phyloP scores from a whole-genome alignment of 2,797 vertebrate species.

The Characodon lateralis region DNA sequence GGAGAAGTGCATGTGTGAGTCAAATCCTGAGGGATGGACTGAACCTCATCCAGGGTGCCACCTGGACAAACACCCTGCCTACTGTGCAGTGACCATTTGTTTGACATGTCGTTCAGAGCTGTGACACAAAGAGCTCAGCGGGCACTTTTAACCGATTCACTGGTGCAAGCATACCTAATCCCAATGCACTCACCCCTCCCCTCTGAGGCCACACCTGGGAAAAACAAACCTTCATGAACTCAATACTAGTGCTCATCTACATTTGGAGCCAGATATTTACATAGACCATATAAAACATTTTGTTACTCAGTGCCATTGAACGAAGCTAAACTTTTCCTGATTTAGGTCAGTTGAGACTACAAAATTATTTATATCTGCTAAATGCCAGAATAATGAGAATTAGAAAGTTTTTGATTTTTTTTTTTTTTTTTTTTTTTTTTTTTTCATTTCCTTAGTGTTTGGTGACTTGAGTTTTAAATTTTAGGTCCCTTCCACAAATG shows the following conservation, averaged over 20 bases:
- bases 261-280: neutral
- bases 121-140: conserved; percentile 48
- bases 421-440: neutral
- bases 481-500: neutral
- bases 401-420: too few relatives aligned
- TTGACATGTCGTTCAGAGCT: conserved; percentile 45
- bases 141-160: conserved; percentile 31
- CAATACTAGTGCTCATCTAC: conserved; percentile 37
- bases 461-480: neutral
- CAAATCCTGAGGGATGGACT: conserved; percentile 65
- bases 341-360: neutral
- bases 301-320: neutral
- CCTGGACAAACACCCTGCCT: conserved; percentile 50
- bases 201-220: conserved; percentile 47
- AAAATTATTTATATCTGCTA: neutral
- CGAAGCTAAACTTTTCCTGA: neutral
- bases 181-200: conserved; percentile 19
- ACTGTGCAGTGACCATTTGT: conserved; percentile 45
- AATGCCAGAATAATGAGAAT: neutral
- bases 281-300: too few relatives aligned
- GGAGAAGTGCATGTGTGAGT: conserved; percentile 75
- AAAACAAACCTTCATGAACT: conserved; percentile 40
- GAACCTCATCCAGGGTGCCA: conserved; percentile 52
- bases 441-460: neutral
- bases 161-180: conserved; percentile 37